Conservation (phyloP, 2,888 invertebrate genomes). For the Lottia scabra region DNA sequence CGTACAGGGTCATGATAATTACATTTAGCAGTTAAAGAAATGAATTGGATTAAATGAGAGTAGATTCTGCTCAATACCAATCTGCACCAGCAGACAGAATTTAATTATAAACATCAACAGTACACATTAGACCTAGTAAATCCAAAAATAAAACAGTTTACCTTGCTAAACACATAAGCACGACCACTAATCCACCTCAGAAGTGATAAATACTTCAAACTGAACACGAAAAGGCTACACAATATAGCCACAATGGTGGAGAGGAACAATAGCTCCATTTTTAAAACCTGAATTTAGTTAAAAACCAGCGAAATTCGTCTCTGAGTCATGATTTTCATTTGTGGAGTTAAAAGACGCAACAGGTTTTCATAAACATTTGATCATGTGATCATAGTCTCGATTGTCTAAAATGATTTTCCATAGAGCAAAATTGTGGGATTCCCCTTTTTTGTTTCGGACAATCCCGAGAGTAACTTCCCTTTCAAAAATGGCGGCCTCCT, state of each 20-base stretch:
- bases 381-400: background rate
- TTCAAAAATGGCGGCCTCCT: conserved; percentile 16
- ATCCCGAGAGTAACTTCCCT: background rate
- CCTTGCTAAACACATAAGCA: conserved; percentile 38
- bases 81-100: too few relatives aligned
- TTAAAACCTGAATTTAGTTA: background rate
- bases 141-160: background rate
- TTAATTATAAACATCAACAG: too few relatives aligned
- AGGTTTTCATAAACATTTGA: background rate
- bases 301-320: too few relatives aligned
- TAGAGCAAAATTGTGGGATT: too few relatives aligned
- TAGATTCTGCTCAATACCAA: background rate
- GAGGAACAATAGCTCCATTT: conserved; percentile 39
- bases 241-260: conserved; percentile 35
- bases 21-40: background rate
- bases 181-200: conserved; percentile 36
- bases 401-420: background rate
- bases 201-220: conserved; percentile 43
- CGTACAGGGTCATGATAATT: too few relatives aligned
- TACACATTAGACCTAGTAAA: too few relatives aligned
- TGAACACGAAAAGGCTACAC: conserved; percentile 35
- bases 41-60: background rate
- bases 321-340: too few relatives aligned
- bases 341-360: background rate
- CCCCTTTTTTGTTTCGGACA: background rate